These are phyloP conservation scores for Aphelocoma californica DNA, from an alignment of 2,797 vertebrate species.

Conservation along the genomic window DNA sequence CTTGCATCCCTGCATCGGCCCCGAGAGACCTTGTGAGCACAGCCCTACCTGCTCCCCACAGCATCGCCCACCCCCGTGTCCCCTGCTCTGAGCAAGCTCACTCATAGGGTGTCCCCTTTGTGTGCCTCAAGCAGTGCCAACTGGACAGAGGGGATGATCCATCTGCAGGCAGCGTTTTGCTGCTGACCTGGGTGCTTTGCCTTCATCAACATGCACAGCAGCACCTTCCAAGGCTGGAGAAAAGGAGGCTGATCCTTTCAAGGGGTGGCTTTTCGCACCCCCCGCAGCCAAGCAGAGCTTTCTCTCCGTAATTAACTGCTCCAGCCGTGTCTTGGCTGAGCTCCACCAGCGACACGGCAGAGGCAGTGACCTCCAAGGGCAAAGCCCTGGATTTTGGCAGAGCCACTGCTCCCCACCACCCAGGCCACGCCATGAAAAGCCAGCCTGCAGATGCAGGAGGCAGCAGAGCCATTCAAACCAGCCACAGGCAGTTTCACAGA, in stretches of 20 bases:
- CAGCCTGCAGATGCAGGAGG: neutral
- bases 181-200: neutral
- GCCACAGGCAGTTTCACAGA: constrained; percentile 48
- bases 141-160: neutral
- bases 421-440: neutral
- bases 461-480: constrained; percentile 38
- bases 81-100: neutral
- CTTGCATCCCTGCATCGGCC: neutral
- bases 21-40: fast-evolving
- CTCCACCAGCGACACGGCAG: neutral
- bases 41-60: neutral
- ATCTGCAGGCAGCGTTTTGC: neutral
- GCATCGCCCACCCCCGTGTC: neutral
- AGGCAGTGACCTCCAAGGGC: neutral
- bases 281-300: neutral
- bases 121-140: fast-evolving
- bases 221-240: neutral
- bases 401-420: neutral
- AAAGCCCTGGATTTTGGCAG: neutral
- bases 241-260: constrained; percentile 14
- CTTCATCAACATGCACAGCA: constrained; percentile 46
- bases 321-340: neutral
- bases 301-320: neutral
- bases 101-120: neutral
- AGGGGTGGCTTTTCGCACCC: neutral